These are phyloP conservation scores for Chrysotoxum bicinctum DNA, from an alignment of 2,888 invertebrate species.

Conservation along the genomic window DNA sequence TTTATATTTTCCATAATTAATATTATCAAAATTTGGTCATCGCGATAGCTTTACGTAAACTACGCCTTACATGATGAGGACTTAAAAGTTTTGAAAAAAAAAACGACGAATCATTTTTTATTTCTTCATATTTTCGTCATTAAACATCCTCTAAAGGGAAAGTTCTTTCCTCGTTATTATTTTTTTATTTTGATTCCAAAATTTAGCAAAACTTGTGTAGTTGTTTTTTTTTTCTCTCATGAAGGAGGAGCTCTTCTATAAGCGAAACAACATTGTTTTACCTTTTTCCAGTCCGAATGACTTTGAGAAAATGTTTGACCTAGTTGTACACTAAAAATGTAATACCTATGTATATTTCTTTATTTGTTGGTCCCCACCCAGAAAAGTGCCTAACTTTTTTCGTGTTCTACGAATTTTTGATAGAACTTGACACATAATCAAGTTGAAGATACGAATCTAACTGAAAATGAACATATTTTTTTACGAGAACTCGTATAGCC, in stretches of 20 bases:
- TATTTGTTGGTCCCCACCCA: background rate
- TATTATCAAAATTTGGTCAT: background rate
- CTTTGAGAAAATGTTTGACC: conserved; percentile 31
- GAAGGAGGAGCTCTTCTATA: background rate
- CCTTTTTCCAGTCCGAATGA: conserved; percentile 17
- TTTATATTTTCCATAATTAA: conserved; percentile 48
- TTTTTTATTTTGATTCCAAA: background rate
- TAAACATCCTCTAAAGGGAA: background rate
- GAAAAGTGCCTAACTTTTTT: conserved; percentile 12
- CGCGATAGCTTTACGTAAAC: too few relatives aligned
- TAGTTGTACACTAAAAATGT: background rate
- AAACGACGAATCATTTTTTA: background rate
- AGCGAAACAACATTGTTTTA: conserved; percentile 5
- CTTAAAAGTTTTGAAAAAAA: background rate
- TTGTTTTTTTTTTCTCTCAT: background rate
- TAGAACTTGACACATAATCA: conserved; percentile 33
- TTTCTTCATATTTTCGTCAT: conserved; percentile 12
- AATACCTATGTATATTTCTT: background rate
- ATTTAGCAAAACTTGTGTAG: conserved; percentile 3
- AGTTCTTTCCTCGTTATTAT: conserved; percentile 2
- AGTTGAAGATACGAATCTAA: conserved; percentile 17
- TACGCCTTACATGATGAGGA: background rate
- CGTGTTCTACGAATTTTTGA: background rate
- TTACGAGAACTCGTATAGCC: background rate
- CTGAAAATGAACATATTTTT: conserved; percentile 4